Evolutionary conservation across 2,888 invertebrate species (phyloP).

Genomic region (Mantis religiosa): DNA sequence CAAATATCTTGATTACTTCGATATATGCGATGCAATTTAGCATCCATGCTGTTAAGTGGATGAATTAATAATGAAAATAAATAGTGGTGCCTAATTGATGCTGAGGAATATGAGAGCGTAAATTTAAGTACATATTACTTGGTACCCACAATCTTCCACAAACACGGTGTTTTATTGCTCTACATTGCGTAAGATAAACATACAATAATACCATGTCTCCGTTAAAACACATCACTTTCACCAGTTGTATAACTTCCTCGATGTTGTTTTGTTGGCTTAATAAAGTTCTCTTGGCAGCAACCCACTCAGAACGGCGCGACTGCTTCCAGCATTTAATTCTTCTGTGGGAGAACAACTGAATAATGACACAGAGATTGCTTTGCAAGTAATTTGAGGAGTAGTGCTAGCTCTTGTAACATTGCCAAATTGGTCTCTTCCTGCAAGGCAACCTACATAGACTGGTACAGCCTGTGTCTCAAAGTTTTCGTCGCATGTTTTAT

Average conservation of each 20-base stretch:
- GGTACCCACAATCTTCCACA: not conserved
- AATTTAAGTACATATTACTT: not conserved
- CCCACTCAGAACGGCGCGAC: not conserved
- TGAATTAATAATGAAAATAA: no score
- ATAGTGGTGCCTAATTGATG: no score
- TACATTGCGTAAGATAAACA: not conserved
- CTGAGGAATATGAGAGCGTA: not conserved
- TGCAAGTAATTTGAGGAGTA: constrained; percentile 8
- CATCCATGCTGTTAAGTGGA: no score
- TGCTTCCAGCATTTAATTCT: not conserved
- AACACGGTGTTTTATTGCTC: not conserved
- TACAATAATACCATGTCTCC: not conserved
- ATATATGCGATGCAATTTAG: no score
- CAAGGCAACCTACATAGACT: not conserved
- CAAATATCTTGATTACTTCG: no score
- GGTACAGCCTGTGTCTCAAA: not conserved
- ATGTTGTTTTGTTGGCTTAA: not conserved
- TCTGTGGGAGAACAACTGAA: constrained; percentile 11
- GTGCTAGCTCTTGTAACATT: constrained; percentile 9
- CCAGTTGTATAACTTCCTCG: not conserved
- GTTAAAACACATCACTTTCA: not conserved
- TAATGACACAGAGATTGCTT: constrained; percentile 7
- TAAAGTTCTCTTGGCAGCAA: not conserved
- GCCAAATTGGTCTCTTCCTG: constrained; percentile 29
- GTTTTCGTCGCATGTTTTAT: not conserved